Base-by-base conservation (phyloP, 2,888 invertebrate species). In the Homarus gammarus region DNA sequence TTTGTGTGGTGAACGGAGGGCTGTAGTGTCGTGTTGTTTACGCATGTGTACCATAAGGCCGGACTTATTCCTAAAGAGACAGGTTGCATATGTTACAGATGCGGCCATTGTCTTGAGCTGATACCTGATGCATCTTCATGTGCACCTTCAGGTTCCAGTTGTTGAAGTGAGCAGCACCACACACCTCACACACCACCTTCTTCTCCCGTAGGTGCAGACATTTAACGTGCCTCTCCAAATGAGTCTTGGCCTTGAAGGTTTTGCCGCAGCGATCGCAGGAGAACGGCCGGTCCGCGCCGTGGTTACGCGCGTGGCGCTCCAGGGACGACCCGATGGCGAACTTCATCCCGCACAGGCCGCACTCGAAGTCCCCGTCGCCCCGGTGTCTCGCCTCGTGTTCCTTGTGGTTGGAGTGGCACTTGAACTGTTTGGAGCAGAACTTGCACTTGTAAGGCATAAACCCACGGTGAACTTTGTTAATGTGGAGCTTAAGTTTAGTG, bases 391-490 rank as follows among this genome's bases (percentile, higher is more conserved):
- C 75, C 27, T 75, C 75, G 68, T 86, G 86, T 40, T 86, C 77
- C 49, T 86, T 86, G 64, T 78, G 78, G 70, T 86, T 86, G 31
- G 77, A 78, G 70, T 77, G 77, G 49, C 68, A 78, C 36, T 86
- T 86, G 68, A 86, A 86, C 33, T 64, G 70, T 49, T 86, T 86
- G n/a, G 78, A 33, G 86, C 86, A 86, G 44, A 86, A 86, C 49
- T 64, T 77, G 78, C 86, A 86, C 49, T 75, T 75, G 75, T 75
- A 75, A 5, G 75, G 75, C 38, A 38, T 75, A 15, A 27, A 75
- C 2, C 75, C 75, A n/a, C 33, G 75, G 31, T 75, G 75, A 15
- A 75, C 75, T 18, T 75, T 75, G 6, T 75, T 75, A 12, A 75
- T 40, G 44, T 75, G 75, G 15, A 44, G 44, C 44, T 6, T 75